Evolutionary conservation across 1,140 invertebrate species (phyloP).

Genomic region (Drosophila malerkotliana): DNA sequence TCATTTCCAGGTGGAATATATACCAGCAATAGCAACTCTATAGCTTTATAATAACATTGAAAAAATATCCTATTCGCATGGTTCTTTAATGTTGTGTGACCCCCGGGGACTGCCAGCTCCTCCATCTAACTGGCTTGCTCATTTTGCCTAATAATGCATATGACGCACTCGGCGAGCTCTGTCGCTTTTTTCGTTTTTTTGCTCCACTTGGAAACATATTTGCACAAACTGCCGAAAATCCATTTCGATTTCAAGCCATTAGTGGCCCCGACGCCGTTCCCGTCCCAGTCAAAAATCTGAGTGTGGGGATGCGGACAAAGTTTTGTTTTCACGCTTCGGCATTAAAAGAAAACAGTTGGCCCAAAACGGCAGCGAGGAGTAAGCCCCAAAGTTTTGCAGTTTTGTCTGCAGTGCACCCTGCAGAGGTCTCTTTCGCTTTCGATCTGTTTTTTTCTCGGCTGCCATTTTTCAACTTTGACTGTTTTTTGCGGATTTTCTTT

Average conservation of each 20-base stretch:
- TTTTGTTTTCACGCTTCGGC: slow-evolving; percentile 79
- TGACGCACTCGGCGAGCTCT: slow-evolving; percentile 23
- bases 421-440: not conserved
- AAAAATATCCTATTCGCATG: not conserved
- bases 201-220: slow-evolving; percentile 48
- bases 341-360: slow-evolving; percentile 75
- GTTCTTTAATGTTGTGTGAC: no score
- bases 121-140: slow-evolving; percentile 8
- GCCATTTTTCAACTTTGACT: slow-evolving; percentile 58
- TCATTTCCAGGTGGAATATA: not conserved
- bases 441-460: slow-evolving; percentile 28
- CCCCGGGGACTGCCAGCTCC: not conserved
- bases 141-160: slow-evolving; percentile 28
- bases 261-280: slow-evolving; percentile 56
- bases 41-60: not conserved
- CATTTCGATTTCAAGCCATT: slow-evolving; percentile 76
- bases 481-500: slow-evolving; percentile 27
- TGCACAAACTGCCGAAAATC: slow-evolving; percentile 64
- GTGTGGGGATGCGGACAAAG: slow-evolving; percentile 41
- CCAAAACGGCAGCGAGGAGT: slow-evolving; percentile 12
- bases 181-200: slow-evolving; percentile 20
- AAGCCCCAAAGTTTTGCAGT: slow-evolving; percentile 66
- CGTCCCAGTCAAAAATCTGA: slow-evolving; percentile 24
- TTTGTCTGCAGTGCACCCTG: slow-evolving; percentile 61
- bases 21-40: not conserved